phyloP scores from a whole-genome alignment of 2,797 vertebrate species.

The Steatocranus sp. region DNA sequence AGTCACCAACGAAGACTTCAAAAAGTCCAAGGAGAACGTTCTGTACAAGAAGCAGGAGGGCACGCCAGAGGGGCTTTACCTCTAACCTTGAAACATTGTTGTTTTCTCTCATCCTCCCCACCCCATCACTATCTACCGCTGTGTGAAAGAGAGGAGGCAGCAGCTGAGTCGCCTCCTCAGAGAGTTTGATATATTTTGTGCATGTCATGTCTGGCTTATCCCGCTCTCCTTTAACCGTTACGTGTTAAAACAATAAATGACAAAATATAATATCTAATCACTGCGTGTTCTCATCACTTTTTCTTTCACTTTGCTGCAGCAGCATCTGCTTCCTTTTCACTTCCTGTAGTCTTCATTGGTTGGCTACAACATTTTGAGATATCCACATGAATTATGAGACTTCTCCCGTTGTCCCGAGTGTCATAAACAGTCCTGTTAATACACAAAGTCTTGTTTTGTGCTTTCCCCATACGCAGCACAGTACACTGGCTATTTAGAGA shows the following conservation, averaged over 20 bases:
- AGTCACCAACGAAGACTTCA: constrained; percentile 99
- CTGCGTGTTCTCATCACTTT: background rate
- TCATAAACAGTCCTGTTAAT: background rate
- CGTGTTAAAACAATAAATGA: constrained; percentile 71
- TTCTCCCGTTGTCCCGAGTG: background rate
- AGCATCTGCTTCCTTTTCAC: background rate
- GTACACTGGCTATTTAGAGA: background rate
- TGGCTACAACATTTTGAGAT: background rate
- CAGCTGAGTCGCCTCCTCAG: background rate
- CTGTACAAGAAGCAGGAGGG: constrained; percentile 99
- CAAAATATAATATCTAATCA: background rate
- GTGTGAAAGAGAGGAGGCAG: constrained; percentile 34
- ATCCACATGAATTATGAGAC: background rate
- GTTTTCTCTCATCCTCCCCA: background rate
- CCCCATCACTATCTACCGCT: background rate
- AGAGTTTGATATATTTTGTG: constrained; percentile 71
- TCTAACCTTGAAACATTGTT: constrained; percentile 66
- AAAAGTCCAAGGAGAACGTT: constrained; percentile 98
- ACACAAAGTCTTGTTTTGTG: background rate
- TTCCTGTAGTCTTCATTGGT: background rate
- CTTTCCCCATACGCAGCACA: background rate
- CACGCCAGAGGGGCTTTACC: constrained; percentile 95
- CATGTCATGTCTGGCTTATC: constrained; percentile 41
- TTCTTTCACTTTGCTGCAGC: background rate
- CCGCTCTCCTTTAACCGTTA: constrained; percentile 49